Conservation (phyloP, 1,140 invertebrate species). For the Pantala flavescens region DNA sequence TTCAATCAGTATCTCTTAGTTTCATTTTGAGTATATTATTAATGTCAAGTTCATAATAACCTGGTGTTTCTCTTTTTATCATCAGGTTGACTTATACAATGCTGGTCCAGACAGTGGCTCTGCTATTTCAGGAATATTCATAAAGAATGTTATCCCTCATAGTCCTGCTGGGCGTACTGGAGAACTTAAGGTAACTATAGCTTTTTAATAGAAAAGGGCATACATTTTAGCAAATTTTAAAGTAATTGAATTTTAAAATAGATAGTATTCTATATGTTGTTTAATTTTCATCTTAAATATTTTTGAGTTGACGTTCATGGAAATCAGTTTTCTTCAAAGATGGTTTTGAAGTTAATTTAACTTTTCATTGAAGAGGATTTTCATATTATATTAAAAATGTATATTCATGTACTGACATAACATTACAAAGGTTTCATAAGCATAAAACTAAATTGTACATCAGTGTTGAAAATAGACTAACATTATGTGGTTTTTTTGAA, state of each 20-base stretch:
- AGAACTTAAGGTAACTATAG: conserved; percentile 59
- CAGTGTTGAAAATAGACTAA: no score
- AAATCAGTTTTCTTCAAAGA: no score
- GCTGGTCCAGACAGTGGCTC: conserved; percentile 34
- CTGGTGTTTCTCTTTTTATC: conserved; percentile 18
- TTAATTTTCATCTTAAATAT: no score
- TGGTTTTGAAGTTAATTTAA: no score
- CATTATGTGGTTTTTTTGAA: no score
- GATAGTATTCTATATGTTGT: no score
- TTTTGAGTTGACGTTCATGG: no score
- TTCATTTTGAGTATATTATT: neutral
- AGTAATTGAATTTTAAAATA: conserved; percentile 18
- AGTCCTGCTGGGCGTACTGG: conserved; percentile 89
- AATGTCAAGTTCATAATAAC: neutral
- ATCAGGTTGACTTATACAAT: conserved; percentile 48
- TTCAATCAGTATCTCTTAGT: neutral
- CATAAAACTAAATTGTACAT: no score
- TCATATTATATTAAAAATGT: no score
- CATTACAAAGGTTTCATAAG: no score
- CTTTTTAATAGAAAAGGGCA: neutral
- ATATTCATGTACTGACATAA: no score
- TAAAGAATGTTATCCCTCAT: conserved; percentile 89
- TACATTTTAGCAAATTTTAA: neutral
- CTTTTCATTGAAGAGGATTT: no score
- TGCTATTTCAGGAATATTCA: conserved; percentile 86